phyloP scores from a whole-genome alignment of 1,140 invertebrate species.

The Pseudomyrmex sp. region DNA sequence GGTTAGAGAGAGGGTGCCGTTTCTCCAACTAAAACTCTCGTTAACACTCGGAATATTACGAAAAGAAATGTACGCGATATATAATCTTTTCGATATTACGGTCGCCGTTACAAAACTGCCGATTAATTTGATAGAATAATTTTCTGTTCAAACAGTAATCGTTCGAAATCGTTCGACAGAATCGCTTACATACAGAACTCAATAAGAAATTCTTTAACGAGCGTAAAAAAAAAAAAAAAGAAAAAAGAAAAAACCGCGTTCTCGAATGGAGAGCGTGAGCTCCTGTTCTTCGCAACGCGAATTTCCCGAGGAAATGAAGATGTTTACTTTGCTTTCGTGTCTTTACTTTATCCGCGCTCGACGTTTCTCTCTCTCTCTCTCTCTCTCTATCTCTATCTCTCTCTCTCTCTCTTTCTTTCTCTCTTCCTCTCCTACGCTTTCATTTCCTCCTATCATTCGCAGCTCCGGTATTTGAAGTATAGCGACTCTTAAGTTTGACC shows the following conservation, averaged over 20 bases:
- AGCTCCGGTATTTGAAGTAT: constrained; percentile 48
- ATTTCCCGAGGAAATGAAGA: constrained; percentile 43
- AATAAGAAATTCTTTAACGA: constrained; percentile 49
- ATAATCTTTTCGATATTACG: constrained; percentile 31
- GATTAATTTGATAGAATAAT: constrained; percentile 52
- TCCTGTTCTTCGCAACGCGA: constrained; percentile 38
- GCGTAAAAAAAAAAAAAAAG: too few relatives aligned
- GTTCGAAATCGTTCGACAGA: constrained; percentile 26
- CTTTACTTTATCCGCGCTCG: constrained; percentile 33
- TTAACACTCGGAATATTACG: constrained; percentile 28
- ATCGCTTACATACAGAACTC: background rate
- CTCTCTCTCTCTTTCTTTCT: constrained; percentile 38
- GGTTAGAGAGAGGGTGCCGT: background rate
- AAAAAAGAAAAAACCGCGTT: constrained; percentile 1
- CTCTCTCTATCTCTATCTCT: background rate
- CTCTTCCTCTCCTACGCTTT: constrained; percentile 23
- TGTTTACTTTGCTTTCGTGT: constrained; percentile 48
- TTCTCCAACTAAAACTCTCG: constrained; percentile 31
- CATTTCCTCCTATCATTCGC: constrained; percentile 47
- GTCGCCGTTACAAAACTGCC: constrained; percentile 4
- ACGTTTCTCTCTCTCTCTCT: constrained; percentile 15
- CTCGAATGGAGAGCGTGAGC: background rate
- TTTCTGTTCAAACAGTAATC: constrained; percentile 22
- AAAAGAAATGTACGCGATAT: constrained; percentile 19
- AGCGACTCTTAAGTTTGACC: constrained; percentile 49